Evolutionary conservation across 1,140 invertebrate species (phyloP).

Genomic region (Aphelinus atriplicis): DNA sequence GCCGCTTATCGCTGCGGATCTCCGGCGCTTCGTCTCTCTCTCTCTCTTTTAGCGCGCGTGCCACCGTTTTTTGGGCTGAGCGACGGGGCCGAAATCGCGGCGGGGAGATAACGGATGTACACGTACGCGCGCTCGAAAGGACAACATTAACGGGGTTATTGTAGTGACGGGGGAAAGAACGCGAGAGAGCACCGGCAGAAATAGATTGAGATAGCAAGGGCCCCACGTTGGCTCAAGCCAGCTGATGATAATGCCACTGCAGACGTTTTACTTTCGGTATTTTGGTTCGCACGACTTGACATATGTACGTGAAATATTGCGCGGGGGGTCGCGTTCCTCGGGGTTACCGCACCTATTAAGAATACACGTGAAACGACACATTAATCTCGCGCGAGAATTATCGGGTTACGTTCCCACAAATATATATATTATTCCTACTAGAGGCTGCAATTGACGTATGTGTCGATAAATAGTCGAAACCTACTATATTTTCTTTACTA

Average conservation of each 20-base stretch:
- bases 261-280: neutral
- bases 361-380: too few relatives aligned
- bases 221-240: neutral
- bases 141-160: conserved; percentile 32
- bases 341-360: too few relatives aligned
- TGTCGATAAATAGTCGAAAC: too few relatives aligned
- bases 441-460: too few relatives aligned
- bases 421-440: too few relatives aligned
- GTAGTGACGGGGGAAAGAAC: conserved; percentile 5
- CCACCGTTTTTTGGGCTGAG: conserved; percentile 1
- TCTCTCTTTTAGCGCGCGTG: conserved; percentile 21
- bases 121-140: neutral
- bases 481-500: too few relatives aligned
- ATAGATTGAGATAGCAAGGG: neutral
- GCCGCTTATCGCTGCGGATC: conserved; percentile 44
- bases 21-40: neutral
- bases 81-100: conserved; percentile 25
- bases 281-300: too few relatives aligned
- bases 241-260: conserved; percentile 36
- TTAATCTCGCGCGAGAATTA: too few relatives aligned
- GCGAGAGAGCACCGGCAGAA: conserved; percentile 5
- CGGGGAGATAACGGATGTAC: conserved; percentile 27
- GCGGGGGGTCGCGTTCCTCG: too few relatives aligned
- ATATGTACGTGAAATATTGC: too few relatives aligned
- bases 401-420: too few relatives aligned